A percentile compares a stretch with the other conserved stretches of the same genome.
Conservation (phyloP, 2,888 invertebrate genomes). For the Drosophila vallismaia region DNA sequence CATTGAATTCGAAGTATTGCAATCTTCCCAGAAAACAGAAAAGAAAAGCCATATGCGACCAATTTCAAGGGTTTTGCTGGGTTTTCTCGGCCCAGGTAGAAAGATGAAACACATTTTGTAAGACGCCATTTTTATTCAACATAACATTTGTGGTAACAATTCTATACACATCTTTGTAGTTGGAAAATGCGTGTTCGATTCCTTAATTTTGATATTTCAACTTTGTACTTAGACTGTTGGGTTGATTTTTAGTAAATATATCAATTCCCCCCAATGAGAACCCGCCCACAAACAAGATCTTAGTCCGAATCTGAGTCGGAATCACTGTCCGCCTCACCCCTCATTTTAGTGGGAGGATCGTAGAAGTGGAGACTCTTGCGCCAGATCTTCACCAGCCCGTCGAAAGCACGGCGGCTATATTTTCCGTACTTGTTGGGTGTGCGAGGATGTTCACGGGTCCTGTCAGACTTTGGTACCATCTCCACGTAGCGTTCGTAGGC, state of each 20-base stretch:
- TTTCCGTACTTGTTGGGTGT: constrained; percentile 95
- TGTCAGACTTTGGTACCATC: constrained; percentile 87
- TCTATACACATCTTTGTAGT: constrained; percentile 15
- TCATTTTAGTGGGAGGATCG: constrained; percentile 85
- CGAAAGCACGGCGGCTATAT: constrained; percentile 97
- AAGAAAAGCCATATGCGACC: not conserved
- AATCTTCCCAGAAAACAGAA: not conserved
- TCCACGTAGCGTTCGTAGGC: constrained; percentile 91
- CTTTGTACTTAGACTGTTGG: constrained; percentile 30
- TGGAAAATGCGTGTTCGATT: constrained; percentile 32
- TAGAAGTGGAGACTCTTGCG: constrained; percentile 92
- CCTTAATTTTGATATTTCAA: constrained; percentile 26
- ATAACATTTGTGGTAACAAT: constrained; percentile 47
- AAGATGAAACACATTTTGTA: constrained; percentile 15
- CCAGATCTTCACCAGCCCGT: constrained; percentile 94
- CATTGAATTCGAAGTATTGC: not conserved
- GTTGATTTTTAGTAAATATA: not conserved
- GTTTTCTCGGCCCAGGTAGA: constrained; percentile 29
- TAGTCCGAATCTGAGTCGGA: constrained; percentile 69
- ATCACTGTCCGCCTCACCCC: constrained; percentile 28
- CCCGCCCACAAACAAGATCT: constrained; percentile 1
- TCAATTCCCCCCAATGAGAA: not conserved
- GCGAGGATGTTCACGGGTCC: constrained; percentile 90
- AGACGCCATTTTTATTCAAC: constrained; percentile 67
- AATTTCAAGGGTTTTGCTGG: not conserved